These are phyloP conservation scores for Pterocles burchelli DNA, from an alignment of 2,113 vertebrate genomes.

Conservation along the genomic window DNA sequence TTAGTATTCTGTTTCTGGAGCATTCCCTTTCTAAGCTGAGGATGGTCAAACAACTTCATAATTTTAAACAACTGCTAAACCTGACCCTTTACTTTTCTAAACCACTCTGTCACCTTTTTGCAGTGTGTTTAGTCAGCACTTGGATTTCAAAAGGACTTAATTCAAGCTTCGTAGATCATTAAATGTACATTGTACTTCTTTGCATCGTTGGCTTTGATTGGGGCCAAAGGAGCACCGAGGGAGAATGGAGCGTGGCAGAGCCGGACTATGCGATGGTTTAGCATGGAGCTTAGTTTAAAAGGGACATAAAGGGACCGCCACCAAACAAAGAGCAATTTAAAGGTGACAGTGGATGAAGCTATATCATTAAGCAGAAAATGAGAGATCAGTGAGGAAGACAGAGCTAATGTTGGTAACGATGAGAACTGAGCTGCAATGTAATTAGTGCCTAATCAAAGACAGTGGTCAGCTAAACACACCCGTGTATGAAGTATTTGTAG, in stretches of 20 bases:
- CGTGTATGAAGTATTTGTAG: background rate
- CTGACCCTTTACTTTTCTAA: background rate
- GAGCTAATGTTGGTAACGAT: background rate
- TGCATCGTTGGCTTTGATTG: background rate
- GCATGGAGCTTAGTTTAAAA: background rate
- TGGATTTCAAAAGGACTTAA: background rate
- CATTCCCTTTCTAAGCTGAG: background rate
- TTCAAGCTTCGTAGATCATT: background rate
- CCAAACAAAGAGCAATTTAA: conserved; percentile 8
- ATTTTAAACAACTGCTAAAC: background rate
- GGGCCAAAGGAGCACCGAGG: background rate
- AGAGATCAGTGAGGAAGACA: background rate
- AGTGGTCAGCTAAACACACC: background rate
- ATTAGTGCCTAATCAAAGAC: background rate
- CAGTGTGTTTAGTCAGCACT: background rate
- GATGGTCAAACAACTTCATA: background rate
- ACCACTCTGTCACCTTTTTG: background rate
- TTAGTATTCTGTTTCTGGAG: background rate
- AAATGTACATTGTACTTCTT: background rate
- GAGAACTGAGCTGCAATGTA: background rate
- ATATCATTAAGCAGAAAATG: conserved; percentile 17
- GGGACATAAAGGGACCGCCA: background rate
- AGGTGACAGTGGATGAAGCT: background rate
- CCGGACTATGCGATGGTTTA: background rate
- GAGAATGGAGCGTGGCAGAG: background rate